Base-by-base conservation (phyloP, 2,888 invertebrate genomes). In the Dasypogon diadema region DNA sequence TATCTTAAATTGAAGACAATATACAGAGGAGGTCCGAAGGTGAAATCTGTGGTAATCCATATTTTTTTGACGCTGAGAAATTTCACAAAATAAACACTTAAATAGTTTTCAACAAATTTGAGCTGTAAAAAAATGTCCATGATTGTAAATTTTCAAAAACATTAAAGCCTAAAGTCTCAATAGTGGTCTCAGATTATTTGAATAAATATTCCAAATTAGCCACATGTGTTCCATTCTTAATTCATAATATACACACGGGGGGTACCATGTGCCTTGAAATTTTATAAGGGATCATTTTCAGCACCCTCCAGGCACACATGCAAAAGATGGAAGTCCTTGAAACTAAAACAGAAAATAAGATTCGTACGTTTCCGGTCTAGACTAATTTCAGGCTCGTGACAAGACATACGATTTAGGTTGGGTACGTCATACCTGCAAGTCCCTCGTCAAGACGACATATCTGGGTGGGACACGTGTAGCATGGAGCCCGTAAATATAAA, bases 371-470 rank as follows among this genome's bases (percentile, higher is more conserved):
- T 68, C 65, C 65, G 65, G 65, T 68, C 65, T 68, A 68, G 65
- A 68, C 65, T 48, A 68, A 68, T 68, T 68, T 68, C 1, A 24
- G 65, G 48, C 65, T 68, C 48, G 48, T 48, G 48, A 68, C 65
- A 68, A 54, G 8, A 18, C 18, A 54, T 4, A 10, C 1, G 48
- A 68, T 30, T 42, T 46, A 2, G n/a, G 5, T 14, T 16, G 26
- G 18, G 14, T 34, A 4, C 12, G 21, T 37, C 48, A 46, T 68
- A 46, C 48, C 48, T 48, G 65, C 12, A 24, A 26, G 48, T 48
- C 16, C 65, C 65, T 68, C 65, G 26, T 24, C 46, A 21, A 30
- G 37, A 16, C 10, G 30, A 26, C 26, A 58, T 30, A 16, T 30
- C 12, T 14, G 34, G 26, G 34, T 18, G 60, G 16, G 18, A 18